phyloP scores from a whole-genome alignment of 2,797 vertebrate species.

The Sebastolobus alascanus region DNA sequence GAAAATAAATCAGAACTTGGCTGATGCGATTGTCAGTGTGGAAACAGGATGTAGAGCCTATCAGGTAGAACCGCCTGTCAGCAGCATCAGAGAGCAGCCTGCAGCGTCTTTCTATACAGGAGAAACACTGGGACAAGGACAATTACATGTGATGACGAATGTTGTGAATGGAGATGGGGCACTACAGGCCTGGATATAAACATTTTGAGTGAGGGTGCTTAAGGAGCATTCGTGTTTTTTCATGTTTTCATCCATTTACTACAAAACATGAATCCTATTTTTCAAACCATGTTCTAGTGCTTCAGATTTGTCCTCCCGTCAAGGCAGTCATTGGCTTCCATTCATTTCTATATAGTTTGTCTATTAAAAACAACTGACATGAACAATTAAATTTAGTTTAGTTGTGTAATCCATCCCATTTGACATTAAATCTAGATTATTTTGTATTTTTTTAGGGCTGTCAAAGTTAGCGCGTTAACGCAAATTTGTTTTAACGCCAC shows the following conservation, averaged over 20 bases:
- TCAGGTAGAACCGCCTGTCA: conserved; percentile 55
- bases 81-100: conserved; percentile 21
- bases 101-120: conserved; percentile 8
- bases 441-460: neutral
- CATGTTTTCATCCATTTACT: conserved; percentile 12
- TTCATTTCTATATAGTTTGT: neutral
- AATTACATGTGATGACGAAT: conserved; percentile 57
- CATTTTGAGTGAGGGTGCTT: conserved; percentile 20
- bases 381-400: neutral
- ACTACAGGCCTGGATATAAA: conserved; percentile 26
- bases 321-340: neutral
- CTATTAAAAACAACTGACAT: too few species aligned
- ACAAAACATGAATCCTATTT: neutral
- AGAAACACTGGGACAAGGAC: conserved; percentile 46
- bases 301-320: neutral
- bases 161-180: conserved; percentile 52
- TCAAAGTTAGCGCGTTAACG: too few species aligned
- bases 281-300: neutral
- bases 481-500: too few species aligned
- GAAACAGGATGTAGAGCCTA: conserved; percentile 63
- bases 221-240: neutral
- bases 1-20: conserved; percentile 74
- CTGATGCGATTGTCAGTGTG: conserved; percentile 58
- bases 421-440: neutral
- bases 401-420: neutral